Evolutionary conservation across 2,888 invertebrate genomes (phyloP).

Genomic region (Rhodophaea formosa): DNA sequence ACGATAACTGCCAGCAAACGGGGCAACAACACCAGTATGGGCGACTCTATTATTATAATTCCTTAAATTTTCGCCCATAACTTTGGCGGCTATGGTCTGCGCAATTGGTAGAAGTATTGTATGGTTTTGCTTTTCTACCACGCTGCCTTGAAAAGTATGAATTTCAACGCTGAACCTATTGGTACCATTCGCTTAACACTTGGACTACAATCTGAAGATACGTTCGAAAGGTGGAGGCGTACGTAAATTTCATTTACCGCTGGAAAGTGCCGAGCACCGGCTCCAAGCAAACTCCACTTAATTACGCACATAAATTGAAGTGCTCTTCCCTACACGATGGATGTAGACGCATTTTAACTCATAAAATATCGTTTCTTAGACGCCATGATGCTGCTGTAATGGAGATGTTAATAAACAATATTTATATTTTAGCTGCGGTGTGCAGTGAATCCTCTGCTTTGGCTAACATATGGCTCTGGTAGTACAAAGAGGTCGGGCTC

Average conservation of each 20-base stretch:
- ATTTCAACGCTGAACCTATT: too few species aligned
- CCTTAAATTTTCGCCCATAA: too few species aligned
- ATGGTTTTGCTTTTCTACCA: background rate
- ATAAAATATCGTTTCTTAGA: conserved; percentile 57
- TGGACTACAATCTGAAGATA: conserved; percentile 50
- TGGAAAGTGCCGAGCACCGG: conserved; percentile 73
- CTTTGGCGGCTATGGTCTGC: too few species aligned
- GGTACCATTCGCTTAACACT: conserved; percentile 29
- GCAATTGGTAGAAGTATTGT: too few species aligned
- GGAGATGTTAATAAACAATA: conserved; percentile 17
- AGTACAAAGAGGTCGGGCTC: too few species aligned
- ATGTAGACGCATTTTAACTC: conserved; percentile 68
- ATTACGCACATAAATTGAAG: conserved; percentile 80
- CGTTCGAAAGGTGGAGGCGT: conserved; percentile 70
- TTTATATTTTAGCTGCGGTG: conserved; percentile 19
- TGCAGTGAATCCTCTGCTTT: too few species aligned
- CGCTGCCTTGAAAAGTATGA: background rate
- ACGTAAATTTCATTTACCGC: conserved; percentile 80
- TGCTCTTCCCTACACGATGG: conserved; percentile 71
- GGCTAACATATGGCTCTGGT: too few species aligned
- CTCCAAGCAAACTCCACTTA: conserved; percentile 78
- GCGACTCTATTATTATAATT: too few species aligned
- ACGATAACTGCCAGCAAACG: too few species aligned
- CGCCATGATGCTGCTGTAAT: conserved; percentile 20
- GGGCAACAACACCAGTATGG: too few species aligned